Conservation (phyloP, 2,888 invertebrate species). For the Hirtodrosophila cameraria region DNA sequence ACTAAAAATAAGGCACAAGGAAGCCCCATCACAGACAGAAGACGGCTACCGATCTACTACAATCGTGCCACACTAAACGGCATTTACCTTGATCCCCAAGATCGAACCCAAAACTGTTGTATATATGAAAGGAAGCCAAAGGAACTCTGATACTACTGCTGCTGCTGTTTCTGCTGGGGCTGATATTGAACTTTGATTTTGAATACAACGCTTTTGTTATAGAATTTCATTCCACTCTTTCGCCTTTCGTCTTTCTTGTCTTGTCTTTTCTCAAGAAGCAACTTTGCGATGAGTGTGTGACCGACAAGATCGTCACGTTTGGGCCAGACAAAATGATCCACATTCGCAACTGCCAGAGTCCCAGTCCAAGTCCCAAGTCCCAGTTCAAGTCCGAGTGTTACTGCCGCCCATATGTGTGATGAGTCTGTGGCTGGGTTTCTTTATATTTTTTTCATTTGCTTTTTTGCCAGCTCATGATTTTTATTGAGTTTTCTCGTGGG, state of each 20-base stretch:
- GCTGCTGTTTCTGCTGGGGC: conserved; percentile 31
- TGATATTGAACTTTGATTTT: conserved; percentile 74
- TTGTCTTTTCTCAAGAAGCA: conserved; percentile 60
- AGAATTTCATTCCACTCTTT: conserved; percentile 62
- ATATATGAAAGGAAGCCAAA: conserved; percentile 58
- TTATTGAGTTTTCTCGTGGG: conserved; percentile 68
- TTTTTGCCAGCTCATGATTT: conserved; percentile 59
- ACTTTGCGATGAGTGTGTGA: conserved; percentile 29
- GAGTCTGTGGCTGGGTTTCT: conserved; percentile 34
- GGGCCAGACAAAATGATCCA: conserved; percentile 47
- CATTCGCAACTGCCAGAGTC: conserved; percentile 36
- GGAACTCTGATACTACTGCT: conserved; percentile 28
- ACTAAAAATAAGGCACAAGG: conserved; percentile 50
- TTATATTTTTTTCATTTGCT: neutral
- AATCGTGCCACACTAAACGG: conserved; percentile 75
- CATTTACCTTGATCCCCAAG: conserved; percentile 74
- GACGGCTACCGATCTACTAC: conserved; percentile 60
- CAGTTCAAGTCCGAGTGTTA: conserved; percentile 17
- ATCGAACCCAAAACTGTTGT: conserved; percentile 32
- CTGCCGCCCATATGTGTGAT: conserved; percentile 57
- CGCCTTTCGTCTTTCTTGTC: no score
- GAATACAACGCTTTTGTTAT: conserved; percentile 54
- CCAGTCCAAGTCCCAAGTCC: conserved; percentile 7
- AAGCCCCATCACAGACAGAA: conserved; percentile 59
- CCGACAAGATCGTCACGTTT: conserved; percentile 39